phyloP scores from a whole-genome alignment of 2,888 invertebrate species.

The Drosophila affinis region DNA sequence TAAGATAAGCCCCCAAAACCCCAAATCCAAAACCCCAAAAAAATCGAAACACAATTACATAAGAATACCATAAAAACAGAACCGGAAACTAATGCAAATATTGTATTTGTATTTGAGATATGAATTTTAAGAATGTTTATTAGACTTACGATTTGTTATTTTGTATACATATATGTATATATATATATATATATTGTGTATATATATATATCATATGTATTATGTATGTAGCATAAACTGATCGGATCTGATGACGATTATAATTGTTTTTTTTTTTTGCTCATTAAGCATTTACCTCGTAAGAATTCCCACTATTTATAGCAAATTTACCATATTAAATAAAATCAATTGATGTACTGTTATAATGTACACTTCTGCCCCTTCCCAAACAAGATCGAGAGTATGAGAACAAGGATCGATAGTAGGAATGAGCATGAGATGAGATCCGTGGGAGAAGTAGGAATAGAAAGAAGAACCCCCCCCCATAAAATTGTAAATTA shows the following conservation, averaged over 20 bases:
- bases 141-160: constrained; percentile 78
- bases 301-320: constrained; percentile 77
- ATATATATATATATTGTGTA: constrained; percentile 16
- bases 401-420: constrained; percentile 31
- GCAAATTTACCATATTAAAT: constrained; percentile 74
- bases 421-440: constrained; percentile 28
- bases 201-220: constrained; percentile 34
- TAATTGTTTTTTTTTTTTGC: constrained; percentile 63
- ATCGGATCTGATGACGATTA: constrained; percentile 48
- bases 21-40: not conserved
- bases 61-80: not conserved
- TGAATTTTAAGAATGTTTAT: constrained; percentile 79
- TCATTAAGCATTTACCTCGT: constrained; percentile 77
- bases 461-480: constrained; percentile 36
- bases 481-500: constrained; percentile 66
- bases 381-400: constrained; percentile 33
- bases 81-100: constrained; percentile 47
- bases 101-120: constrained; percentile 66
- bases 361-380: constrained; percentile 65
- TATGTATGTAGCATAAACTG: constrained; percentile 69
- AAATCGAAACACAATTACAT: constrained; percentile 3
- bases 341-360: constrained; percentile 71
- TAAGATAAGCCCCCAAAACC: constrained; percentile 2
- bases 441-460: constrained; percentile 31
- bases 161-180: constrained; percentile 67